Base-by-base conservation (phyloP, 2,888 invertebrate genomes). In the Aspidiotus destructor region DNA sequence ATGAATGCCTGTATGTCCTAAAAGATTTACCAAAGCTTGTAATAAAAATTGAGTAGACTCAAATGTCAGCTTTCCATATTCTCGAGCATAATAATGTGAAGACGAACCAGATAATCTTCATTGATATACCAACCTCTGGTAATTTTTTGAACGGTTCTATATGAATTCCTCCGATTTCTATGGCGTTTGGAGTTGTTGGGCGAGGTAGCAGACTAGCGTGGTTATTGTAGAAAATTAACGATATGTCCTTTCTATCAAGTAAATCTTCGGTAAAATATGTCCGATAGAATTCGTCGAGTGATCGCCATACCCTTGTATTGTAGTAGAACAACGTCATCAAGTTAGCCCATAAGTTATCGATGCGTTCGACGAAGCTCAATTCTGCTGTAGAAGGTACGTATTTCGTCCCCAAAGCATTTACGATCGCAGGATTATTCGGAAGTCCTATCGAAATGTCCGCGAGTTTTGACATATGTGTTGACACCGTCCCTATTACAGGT, bases 91-190 rank as follows among this genome's bases (percentile, higher is more conserved):
- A 28, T 28, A 28, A 5, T 5, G 28, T 3, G 28, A 28, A 28
- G 2, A 1, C 28, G 28, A 28, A 5, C 28, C 28, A 28, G 5
- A 28, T 5, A 28, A 28, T 28, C 28, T 28, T 28, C 28, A 28
- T 28, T 28, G 28, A 28, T 28, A 5, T 28, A 13, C 11, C 5
- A 41, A 63, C 63, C 41, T 63, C 17, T 7, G 63, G 63, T 41
- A 63, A 41, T 40, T 41, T 41, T 54, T 63, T 63, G n/a, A 41
- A 28, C 10, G 40, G 63, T 10, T 48, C 17, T 8, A 54, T 16
- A 17, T 63, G 63, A 9, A 63, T 63, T 8, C 63, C 63, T n/a
- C 53, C 63, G 11, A 63, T 48, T 41, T 63, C 63, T 7, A 63
- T 63, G 15, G 53, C 48, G 40, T 52, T 63, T 2, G 53, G 63